Evolutionary conservation across 2,888 invertebrate genomes (phyloP).

Genomic region (Pegoplata infirma): DNA sequence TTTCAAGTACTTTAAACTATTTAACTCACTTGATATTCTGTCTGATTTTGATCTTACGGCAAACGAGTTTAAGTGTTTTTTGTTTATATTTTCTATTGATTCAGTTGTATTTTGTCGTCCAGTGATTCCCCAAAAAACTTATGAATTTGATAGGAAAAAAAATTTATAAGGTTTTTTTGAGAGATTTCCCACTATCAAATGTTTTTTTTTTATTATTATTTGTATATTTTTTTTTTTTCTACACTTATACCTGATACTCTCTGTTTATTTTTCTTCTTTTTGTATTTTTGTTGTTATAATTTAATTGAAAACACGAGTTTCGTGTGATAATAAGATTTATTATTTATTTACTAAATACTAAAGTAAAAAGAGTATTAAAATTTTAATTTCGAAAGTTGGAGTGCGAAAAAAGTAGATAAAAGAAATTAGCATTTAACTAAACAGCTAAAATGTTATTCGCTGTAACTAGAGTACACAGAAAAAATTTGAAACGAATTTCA

Average conservation of each 20-base stretch:
- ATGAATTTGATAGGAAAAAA: background rate
- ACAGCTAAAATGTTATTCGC: no score
- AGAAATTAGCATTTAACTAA: no score
- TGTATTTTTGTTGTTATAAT: constrained; percentile 50
- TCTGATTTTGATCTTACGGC: background rate
- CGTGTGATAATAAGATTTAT: constrained; percentile 71
- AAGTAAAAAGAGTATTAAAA: constrained; percentile 40
- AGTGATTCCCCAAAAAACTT: background rate
- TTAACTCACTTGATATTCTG: background rate
- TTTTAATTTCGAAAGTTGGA: no score
- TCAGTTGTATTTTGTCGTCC: background rate
- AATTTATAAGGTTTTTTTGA: no score
- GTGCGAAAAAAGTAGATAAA: no score
- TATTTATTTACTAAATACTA: constrained; percentile 69
- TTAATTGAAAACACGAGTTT: constrained; percentile 71
- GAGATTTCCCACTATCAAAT: no score
- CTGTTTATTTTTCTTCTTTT: constrained; percentile 45
- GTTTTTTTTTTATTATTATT: no score
- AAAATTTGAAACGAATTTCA: no score
- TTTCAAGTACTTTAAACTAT: no score
- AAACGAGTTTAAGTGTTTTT: background rate
- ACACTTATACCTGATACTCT: background rate
- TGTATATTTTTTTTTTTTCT: no score
- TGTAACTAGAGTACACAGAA: no score
- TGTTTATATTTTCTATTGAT: background rate